Evolutionary conservation across 2,888 invertebrate species (phyloP).

Genomic region (Odontocolon sp.): DNA sequence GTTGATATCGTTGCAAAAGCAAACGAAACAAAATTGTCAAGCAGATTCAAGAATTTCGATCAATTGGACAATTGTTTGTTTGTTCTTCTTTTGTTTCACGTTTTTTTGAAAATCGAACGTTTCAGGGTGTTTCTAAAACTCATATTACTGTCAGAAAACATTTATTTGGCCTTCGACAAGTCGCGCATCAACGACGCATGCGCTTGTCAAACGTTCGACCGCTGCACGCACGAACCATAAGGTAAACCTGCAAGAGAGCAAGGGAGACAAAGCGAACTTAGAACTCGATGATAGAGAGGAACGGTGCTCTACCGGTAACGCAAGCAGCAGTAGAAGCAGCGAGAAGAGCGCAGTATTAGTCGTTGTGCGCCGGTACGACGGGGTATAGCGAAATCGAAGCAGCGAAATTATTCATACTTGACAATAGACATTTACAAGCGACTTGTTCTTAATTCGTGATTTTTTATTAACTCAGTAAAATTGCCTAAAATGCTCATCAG

Average conservation of each 20-base stretch:
- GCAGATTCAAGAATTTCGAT: too few relatives aligned
- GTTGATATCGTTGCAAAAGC: too few relatives aligned
- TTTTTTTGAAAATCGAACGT: too few relatives aligned
- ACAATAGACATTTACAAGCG: too few relatives aligned
- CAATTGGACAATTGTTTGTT: neutral
- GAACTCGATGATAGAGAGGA: neutral
- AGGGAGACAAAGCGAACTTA: neutral
- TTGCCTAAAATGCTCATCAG: neutral
- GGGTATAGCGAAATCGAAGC: neutral
- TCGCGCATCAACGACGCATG: constrained; percentile 1
- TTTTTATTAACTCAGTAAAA: neutral
- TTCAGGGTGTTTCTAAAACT: too few relatives aligned
- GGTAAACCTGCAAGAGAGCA: neutral
- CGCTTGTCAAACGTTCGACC: constrained; percentile 10
- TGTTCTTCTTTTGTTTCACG: neutral
- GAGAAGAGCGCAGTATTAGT: neutral
- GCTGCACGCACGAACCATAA: neutral
- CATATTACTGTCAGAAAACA: neutral
- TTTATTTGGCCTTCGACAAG: neutral
- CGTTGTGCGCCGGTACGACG: neutral
- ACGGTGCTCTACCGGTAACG: neutral
- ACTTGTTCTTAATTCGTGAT: too few relatives aligned
- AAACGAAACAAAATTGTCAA: too few relatives aligned
- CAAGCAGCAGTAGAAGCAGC: neutral
- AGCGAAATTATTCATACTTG: neutral